Evolutionary conservation across 2,797 vertebrate genomes (phyloP).

Genomic region (Ctenopoma multispine): DNA sequence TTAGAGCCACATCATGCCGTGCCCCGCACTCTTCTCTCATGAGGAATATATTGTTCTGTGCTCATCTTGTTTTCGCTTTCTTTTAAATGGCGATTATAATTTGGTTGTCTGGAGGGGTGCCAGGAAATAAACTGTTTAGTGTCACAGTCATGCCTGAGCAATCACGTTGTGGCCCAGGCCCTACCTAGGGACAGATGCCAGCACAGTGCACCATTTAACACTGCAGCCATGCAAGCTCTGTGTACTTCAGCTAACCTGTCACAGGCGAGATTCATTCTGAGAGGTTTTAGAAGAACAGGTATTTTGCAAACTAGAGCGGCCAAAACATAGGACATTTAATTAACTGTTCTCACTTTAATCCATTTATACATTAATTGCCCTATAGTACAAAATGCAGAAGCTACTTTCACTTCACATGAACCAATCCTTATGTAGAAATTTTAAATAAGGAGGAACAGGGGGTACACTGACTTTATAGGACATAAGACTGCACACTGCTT

Average conservation of each 20-base stretch:
- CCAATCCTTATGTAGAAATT: background rate
- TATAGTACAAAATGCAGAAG: constrained; percentile 3
- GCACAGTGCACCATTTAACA: constrained; percentile 74
- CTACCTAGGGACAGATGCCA: constrained; percentile 69
- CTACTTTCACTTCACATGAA: background rate
- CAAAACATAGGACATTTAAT: constrained; percentile 45
- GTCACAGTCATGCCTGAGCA: constrained; percentile 68
- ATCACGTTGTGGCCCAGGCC: constrained; percentile 45
- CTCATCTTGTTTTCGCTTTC: constrained; percentile 61
- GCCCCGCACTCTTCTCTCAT: constrained; percentile 87
- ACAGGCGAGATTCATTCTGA: constrained; percentile 29
- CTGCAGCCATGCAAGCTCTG: constrained; percentile 60
- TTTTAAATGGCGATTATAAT: constrained; percentile 74
- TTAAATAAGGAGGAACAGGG: background rate
- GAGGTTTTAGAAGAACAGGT: constrained; percentile 24
- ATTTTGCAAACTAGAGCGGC: constrained; percentile 38
- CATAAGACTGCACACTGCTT: constrained; percentile 63
- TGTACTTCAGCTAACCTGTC: constrained; percentile 51
- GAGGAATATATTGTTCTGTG: constrained; percentile 80
- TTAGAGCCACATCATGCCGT: constrained; percentile 74
- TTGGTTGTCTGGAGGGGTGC: constrained; percentile 70
- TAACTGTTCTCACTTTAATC: constrained; percentile 16
- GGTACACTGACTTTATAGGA: constrained; percentile 26
- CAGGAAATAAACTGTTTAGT: constrained; percentile 77
- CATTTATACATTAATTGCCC: constrained; percentile 9